Evolutionary conservation across 2,797 vertebrate species (phyloP).

Genomic region (Gallinago nigripennis): DNA sequence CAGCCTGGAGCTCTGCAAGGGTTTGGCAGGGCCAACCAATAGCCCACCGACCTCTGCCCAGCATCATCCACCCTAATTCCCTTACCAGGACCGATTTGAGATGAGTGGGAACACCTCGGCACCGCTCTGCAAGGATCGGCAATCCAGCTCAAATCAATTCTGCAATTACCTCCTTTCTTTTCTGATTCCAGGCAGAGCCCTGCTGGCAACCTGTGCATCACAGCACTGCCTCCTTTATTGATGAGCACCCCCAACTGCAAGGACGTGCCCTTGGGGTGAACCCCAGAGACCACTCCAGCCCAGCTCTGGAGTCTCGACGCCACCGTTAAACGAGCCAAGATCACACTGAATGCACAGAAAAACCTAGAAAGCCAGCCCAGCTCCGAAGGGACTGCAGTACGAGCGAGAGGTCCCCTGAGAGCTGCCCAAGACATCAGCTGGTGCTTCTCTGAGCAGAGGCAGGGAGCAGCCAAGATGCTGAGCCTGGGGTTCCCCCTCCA

Average conservation of each 20-base stretch:
- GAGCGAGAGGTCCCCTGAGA: not conserved
- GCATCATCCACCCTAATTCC: not conserved
- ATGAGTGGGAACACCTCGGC: not conserved
- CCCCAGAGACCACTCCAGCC: not conserved
- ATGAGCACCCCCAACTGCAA: not conserved
- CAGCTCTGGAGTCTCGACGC: not conserved
- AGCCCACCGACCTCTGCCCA: not conserved
- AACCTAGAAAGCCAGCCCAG: not conserved
- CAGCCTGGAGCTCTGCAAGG: not conserved
- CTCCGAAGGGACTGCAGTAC: not conserved
- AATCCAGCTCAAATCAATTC: not conserved
- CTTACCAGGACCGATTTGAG: not conserved
- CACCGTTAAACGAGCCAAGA: not conserved
- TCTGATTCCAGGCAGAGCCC: not conserved
- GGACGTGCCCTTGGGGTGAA: not conserved
- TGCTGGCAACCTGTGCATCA: rapidly evolving
- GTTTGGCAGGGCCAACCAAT: not conserved
- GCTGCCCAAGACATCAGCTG: not conserved
- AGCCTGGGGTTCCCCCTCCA: not conserved
- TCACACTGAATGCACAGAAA: not conserved
- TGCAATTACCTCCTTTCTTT: not conserved
- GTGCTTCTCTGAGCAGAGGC: not conserved
- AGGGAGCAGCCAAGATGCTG: not conserved
- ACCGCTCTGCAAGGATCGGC: not conserved
- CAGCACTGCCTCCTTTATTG: not conserved